phyloP scores from a whole-genome alignment of 2,888 invertebrate species.

The Lepidochrysops patricia region DNA sequence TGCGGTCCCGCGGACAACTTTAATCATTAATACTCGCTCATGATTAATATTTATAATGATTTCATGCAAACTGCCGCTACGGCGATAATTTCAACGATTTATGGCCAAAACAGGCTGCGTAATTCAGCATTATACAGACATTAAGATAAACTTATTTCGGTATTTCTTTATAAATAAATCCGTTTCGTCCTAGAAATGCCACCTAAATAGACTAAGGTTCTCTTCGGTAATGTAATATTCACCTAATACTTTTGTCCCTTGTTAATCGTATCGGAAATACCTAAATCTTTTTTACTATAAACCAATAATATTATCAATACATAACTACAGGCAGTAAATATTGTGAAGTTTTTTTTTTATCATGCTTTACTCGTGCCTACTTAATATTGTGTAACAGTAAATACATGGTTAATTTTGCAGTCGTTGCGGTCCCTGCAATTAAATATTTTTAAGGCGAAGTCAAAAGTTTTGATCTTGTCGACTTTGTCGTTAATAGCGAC shows the following conservation, averaged over 20 bases:
- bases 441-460: too few species aligned
- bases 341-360: too few species aligned
- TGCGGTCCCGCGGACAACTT: conserved; percentile 24
- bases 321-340: too few species aligned
- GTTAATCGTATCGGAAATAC: background rate
- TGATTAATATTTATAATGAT: conserved; percentile 53
- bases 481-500: too few species aligned
- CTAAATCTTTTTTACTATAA: too few species aligned
- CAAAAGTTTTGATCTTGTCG: too few species aligned
- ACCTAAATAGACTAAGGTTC: background rate
- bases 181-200: background rate
- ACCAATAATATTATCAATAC: too few species aligned
- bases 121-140: conserved; percentile 12
- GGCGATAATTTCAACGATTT: conserved; percentile 38
- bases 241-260: background rate
- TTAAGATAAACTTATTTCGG: conserved; percentile 1
- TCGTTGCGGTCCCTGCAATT: too few species aligned
- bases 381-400: too few species aligned
- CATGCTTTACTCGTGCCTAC: too few species aligned
- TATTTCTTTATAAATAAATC: background rate
- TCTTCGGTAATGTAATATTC: background rate
- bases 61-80: conserved; percentile 44
- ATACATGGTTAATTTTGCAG: too few species aligned
- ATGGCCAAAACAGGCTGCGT: conserved; percentile 25
- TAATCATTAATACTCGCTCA: conserved; percentile 30